Evolutionary conservation across 1,140 invertebrate species (phyloP).

Genomic region (Cyclina sinensis): DNA sequence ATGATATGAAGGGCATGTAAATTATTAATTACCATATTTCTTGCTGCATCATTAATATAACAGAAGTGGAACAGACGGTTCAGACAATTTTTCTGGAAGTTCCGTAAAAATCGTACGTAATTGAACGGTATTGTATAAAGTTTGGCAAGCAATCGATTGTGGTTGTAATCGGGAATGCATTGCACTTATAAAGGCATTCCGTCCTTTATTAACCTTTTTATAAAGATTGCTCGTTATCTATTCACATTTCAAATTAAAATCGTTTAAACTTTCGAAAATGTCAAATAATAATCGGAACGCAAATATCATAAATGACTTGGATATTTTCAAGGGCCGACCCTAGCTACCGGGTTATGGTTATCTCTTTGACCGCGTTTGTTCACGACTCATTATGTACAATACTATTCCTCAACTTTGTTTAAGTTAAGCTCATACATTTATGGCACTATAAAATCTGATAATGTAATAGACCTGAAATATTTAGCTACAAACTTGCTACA

Average conservation of each 20-base stretch:
- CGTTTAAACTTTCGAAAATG: slow-evolving; percentile 48
- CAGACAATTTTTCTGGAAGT: no score
- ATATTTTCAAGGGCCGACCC: slow-evolving; percentile 32
- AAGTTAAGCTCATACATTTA: not conserved
- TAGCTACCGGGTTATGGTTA: slow-evolving; percentile 55
- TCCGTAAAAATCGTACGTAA: no score
- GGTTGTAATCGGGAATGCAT: no score
- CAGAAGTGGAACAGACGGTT: no score
- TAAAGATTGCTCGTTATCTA: slow-evolving; percentile 35
- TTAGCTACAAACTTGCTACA: no score
- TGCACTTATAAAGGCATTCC: not conserved
- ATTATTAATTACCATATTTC: no score
- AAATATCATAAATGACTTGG: slow-evolving; percentile 59
- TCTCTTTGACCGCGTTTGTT: not conserved
- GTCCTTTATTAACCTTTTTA: not conserved
- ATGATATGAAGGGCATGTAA: no score
- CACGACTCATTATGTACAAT: not conserved
- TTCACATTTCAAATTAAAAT: slow-evolving; percentile 55
- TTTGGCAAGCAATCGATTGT: no score
- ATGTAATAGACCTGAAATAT: no score
- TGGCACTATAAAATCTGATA: no score
- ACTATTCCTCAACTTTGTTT: not conserved
- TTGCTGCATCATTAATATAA: no score
- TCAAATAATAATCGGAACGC: slow-evolving; percentile 55
- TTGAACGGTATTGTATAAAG: no score